phyloP scores from a whole-genome alignment of 2,113 vertebrate genomes.

The Alces alces region DNA sequence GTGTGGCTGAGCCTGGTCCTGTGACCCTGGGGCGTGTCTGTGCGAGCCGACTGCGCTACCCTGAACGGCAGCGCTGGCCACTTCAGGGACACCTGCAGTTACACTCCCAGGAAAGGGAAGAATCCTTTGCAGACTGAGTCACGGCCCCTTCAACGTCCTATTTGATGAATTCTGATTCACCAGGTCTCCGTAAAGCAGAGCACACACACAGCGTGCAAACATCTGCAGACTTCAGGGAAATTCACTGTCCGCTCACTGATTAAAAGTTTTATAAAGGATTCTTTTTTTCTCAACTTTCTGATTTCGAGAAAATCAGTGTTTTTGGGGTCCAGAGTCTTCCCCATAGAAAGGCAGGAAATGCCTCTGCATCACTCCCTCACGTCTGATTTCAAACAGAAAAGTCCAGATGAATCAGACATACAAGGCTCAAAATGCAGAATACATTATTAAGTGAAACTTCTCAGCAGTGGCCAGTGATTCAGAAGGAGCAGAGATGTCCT shows the following conservation, averaged over 20 bases:
- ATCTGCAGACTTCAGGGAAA: neutral
- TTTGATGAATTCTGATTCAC: neutral
- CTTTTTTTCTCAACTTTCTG: neutral
- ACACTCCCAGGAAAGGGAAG: neutral
- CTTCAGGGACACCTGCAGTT: neutral
- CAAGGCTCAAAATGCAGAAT: neutral
- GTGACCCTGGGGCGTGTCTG: neutral
- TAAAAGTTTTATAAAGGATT: neutral
- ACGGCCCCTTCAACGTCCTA: neutral
- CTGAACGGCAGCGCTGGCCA: too few relatives aligned
- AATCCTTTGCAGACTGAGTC: neutral
- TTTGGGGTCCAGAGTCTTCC: neutral
- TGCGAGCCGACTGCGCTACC: too few relatives aligned
- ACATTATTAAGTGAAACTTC: neutral
- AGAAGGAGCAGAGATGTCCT: neutral
- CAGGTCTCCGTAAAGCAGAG: neutral
- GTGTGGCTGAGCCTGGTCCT: neutral
- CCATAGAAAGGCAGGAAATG: too few relatives aligned
- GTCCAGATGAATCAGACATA: neutral
- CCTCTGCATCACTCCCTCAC: neutral
- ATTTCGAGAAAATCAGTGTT: neutral
- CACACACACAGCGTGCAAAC: too few relatives aligned
- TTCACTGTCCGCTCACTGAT: neutral
- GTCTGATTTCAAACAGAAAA: neutral
- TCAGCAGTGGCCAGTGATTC: rapidly evolving